phyloP scores from a whole-genome alignment of 2,113 vertebrate species.

The Xyrauchen texanus region DNA sequence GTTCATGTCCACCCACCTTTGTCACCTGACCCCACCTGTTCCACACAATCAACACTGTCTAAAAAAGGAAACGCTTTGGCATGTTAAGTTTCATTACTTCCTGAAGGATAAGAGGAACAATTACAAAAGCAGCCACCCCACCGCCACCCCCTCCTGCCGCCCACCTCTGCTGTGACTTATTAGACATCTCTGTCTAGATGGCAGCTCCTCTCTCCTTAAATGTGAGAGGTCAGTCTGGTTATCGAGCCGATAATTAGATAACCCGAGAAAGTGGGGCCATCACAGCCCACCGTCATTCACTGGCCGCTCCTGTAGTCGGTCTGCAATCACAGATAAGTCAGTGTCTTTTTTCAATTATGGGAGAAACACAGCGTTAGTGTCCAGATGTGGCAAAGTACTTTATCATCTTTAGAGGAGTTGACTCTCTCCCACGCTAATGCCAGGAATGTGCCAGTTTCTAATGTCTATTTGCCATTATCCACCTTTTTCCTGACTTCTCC shows the following conservation, averaged over 20 bases:
- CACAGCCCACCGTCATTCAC: conserved; percentile 55
- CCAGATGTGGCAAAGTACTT: conserved; percentile 39
- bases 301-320: conserved; percentile 36
- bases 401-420: conserved; percentile 40
- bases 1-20: conserved; percentile 32
- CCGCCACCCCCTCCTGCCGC: conserved; percentile 29
- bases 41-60: conserved; percentile 11
- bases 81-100: conserved; percentile 55
- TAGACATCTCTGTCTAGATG: conserved; percentile 69
- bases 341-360: conserved; percentile 66
- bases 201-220: conserved; percentile 62
- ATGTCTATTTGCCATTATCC: background rate
- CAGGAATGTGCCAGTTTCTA: conserved; percentile 1
- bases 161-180: conserved; percentile 61
- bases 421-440: background rate
- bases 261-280: conserved; percentile 66
- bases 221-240: conserved; percentile 74
- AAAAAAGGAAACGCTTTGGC: conserved; percentile 27
- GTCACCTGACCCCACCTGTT: conserved; percentile 21
- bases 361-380: conserved; percentile 36
- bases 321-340: conserved; percentile 49
- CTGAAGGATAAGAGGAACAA: conserved; percentile 58
- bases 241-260: conserved; percentile 78
- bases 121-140: conserved; percentile 45
- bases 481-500: too few species aligned